These are phyloP conservation scores for Capromys pilorides DNA, from an alignment of 2,797 vertebrate species.

Conservation along the genomic window DNA sequence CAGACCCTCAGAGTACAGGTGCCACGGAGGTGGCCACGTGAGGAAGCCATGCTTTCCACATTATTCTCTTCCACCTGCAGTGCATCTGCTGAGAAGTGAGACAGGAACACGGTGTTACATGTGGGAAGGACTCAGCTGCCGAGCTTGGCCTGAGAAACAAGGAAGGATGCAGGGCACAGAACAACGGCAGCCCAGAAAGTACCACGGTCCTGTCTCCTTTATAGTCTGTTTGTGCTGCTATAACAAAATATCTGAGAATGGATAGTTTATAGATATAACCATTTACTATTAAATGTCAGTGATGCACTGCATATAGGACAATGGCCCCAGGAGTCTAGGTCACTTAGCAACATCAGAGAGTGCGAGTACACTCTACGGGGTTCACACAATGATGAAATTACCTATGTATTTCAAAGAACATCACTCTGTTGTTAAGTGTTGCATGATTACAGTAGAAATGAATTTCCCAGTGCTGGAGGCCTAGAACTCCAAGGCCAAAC, in stretches of 20 bases:
- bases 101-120: background rate
- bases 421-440: background rate
- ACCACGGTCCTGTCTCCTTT: background rate
- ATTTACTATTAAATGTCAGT: background rate
- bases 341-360: background rate
- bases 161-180: background rate
- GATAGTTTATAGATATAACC: background rate
- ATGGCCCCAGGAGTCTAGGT: background rate
- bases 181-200: background rate
- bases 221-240: background rate
- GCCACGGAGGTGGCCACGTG: accelerated
- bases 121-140: background rate
- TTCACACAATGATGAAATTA: background rate
- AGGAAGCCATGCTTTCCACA: background rate
- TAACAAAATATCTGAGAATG: background rate
- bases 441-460: background rate
- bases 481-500: background rate
- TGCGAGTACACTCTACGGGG: background rate
- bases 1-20: background rate
- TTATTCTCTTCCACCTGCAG: background rate
- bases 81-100: too few relatives aligned
- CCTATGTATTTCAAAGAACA: background rate
- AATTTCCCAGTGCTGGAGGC: background rate
- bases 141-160: background rate
- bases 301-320: background rate